Evolutionary conservation across 2,113 vertebrate species (phyloP), one percentile per base, ranked within the genome.

Genomic region (Phrynosoma platyrhinos): DNA sequence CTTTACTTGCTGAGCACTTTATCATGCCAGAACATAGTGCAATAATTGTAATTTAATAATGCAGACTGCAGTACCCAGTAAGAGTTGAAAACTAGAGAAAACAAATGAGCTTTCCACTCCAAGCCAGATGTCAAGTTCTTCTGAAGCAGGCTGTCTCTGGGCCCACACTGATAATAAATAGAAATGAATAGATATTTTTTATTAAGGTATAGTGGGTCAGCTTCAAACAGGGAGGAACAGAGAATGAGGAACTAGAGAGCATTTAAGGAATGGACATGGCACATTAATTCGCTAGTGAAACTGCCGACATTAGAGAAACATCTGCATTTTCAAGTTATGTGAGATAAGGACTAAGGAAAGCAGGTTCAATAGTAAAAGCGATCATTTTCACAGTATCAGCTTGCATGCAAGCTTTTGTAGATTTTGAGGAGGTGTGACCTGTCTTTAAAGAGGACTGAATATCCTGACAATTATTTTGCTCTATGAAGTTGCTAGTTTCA

Each of bases 31-130:
- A 85, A 91, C n/a, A 94, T 18, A 92, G 71, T 87, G 77, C 87
- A 94, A 92, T 95, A 94, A 95, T 21, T 88, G 83, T 92, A 93
- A 95, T 95, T 95, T 95, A 96, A 95, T 92, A 94, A 96, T 84
- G 91, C n/a, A 92, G 74, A 91, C 42, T 7, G 76, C 76, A 64
- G 27, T 27, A 78, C 82, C 91, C 85, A 88, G 92, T 90, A 92
- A 92, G 58, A 90, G 91, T 87, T 90, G 82, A 92, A 91, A 93
- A 89, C 84, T 86, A 13, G 36, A 55, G 87, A 89, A 92, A 95
- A 95, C 86, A 95, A 92, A 92, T 86, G 94, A 94, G 90, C 78
- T 85, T 92, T 91, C 86, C 21, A 87, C 88, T 42, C 83, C 69
- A 92, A 92, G 86, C 64, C 88, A 94, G 92, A 93, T 27, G 74